These are phyloP conservation scores for Hylaea fasciaria DNA, from an alignment of 2,888 invertebrate genomes.

Conservation along the genomic window DNA sequence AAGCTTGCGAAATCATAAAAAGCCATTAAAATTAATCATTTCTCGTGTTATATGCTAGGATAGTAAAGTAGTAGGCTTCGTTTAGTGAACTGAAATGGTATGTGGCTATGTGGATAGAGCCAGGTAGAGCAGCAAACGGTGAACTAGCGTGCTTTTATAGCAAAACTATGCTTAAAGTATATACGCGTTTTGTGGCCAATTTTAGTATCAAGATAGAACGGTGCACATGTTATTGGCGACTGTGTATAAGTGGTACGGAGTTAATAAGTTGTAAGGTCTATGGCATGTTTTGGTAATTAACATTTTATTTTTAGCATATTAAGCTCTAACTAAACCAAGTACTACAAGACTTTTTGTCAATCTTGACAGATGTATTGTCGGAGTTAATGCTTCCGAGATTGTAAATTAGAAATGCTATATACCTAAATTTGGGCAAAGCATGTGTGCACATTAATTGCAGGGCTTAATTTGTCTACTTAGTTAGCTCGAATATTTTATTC, in stretches of 20 bases:
- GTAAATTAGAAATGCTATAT: slow-evolving; percentile 19
- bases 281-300: too few species aligned
- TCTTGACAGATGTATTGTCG: too few species aligned
- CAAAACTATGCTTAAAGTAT: background rate
- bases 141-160: too few species aligned
- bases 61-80: background rate
- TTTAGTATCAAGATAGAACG: too few species aligned
- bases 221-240: too few species aligned
- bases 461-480: too few species aligned
- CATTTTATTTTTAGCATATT: too few species aligned
- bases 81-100: background rate
- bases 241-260: too few species aligned
- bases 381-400: slow-evolving; percentile 11
- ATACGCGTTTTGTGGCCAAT: background rate
- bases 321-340: too few species aligned
- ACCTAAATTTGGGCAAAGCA: slow-evolving; percentile 5
- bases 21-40: slow-evolving; percentile 19
- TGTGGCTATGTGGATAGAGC: background rate
- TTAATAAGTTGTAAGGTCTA: too few species aligned
- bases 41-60: background rate
- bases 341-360: too few species aligned
- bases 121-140: background rate
- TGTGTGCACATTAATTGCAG: background rate
- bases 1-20: slow-evolving; percentile 22
- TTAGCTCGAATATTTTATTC: too few species aligned